Evolutionary conservation across 2,888 invertebrate species (phyloP).

Genomic region (Drosophila yooni): DNA sequence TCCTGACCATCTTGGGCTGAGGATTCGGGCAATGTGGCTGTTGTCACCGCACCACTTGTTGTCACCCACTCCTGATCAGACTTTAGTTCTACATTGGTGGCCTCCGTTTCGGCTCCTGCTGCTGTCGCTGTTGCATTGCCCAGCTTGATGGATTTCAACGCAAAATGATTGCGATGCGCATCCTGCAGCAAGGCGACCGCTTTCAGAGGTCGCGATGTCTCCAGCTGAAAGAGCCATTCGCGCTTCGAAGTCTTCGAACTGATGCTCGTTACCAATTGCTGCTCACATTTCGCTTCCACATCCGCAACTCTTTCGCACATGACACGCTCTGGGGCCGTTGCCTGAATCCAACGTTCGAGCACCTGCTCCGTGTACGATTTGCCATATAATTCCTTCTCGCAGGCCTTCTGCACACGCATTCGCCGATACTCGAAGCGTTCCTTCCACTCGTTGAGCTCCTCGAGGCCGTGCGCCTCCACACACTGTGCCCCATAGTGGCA

Average conservation of each 20-base stretch:
- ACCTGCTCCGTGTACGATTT: slow-evolving; percentile 87
- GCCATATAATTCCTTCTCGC: slow-evolving; percentile 89
- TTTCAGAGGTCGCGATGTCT: slow-evolving; percentile 86
- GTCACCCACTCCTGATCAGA: slow-evolving; percentile 87
- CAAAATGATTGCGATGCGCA: slow-evolving; percentile 89
- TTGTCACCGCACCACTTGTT: slow-evolving; percentile 54
- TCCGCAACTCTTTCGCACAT: slow-evolving; percentile 88
- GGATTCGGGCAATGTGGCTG: slow-evolving; percentile 18
- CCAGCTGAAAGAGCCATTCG: slow-evolving; percentile 88
- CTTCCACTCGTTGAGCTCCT: slow-evolving; percentile 91
- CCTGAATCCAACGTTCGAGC: slow-evolving; percentile 88
- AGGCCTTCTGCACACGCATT: slow-evolving; percentile 88
- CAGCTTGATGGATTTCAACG: slow-evolving; percentile 86
- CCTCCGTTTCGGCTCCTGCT: slow-evolving; percentile 26
- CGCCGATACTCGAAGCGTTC: slow-evolving; percentile 89
- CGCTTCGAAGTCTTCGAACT: slow-evolving; percentile 88
- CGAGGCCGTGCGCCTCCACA: slow-evolving; percentile 90
- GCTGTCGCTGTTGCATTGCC: slow-evolving; percentile 44
- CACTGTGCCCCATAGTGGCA: slow-evolving; percentile 90
- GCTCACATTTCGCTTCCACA: slow-evolving; percentile 87
- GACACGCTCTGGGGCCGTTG: slow-evolving; percentile 87
- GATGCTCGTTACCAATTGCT: slow-evolving; percentile 87
- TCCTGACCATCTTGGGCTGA: slow-evolving; percentile 29
- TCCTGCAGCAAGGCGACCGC: slow-evolving; percentile 90
- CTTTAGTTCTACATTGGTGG: slow-evolving; percentile 83